A percentile compares a stretch with the other conserved stretches of the same genome.
phyloP scores from a whole-genome alignment of 2,797 vertebrate genomes.

The Salarias fasciatus region DNA sequence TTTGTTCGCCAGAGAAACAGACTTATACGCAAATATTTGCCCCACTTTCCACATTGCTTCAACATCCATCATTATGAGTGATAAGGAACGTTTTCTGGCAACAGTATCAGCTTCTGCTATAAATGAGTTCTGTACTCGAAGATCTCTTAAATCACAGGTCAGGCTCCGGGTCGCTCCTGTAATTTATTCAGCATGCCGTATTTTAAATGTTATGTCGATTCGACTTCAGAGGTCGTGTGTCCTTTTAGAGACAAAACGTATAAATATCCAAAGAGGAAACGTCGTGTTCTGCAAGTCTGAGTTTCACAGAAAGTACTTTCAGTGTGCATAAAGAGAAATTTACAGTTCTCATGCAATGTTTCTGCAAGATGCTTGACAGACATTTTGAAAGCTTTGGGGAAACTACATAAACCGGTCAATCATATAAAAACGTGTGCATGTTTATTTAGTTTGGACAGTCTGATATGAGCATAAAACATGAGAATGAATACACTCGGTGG shows the following conservation, averaged over 20 bases:
- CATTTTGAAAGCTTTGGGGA: background rate
- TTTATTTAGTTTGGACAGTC: background rate
- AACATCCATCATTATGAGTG: conserved; percentile 15
- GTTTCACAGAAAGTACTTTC: background rate
- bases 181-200: conserved; percentile 12
- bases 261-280: conserved; percentile 29
- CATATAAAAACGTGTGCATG: background rate
- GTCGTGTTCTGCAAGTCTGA: conserved; percentile 1
- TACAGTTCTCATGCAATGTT: background rate
- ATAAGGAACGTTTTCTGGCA: conserved; percentile 19
- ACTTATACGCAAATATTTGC: conserved; percentile 11
- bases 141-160: conserved; percentile 13
- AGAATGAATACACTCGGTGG: background rate
- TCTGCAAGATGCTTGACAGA: background rate
- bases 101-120: conserved; percentile 4
- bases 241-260: background rate
- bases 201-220: conserved; percentile 10
- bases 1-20: conserved; percentile 18
- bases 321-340: background rate
- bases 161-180: conserved; percentile 4
- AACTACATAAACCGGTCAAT: no score
- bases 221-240: background rate
- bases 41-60: conserved; percentile 14
- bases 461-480: background rate
- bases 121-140: conserved; percentile 4